A percentile compares a stretch with the other conserved stretches of the same genome.
Conservation (phyloP, 2,797 vertebrate species). For the Parambassis ranga region DNA sequence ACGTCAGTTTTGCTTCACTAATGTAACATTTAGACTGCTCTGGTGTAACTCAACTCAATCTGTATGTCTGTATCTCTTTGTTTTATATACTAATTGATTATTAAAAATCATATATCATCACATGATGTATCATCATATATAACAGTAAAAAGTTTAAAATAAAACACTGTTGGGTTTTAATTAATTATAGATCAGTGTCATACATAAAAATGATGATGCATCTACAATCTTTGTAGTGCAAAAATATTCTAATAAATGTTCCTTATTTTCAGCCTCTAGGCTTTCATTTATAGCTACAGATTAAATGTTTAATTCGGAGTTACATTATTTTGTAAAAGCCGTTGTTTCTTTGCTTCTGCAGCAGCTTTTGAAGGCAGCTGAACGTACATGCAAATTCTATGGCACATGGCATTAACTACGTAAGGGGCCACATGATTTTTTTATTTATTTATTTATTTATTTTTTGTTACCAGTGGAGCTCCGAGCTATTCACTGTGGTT, state of each 20-base stretch:
- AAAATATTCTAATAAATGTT: no score
- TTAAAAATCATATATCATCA: no score
- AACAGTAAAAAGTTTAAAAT: background rate
- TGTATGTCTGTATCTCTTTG: background rate
- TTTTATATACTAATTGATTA: no score
- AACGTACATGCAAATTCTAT: no score
- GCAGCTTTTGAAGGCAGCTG: no score
- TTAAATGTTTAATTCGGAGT: background rate
- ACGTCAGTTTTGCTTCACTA: background rate
- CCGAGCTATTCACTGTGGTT: no score
- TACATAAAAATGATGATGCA: background rate
- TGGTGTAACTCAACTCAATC: background rate
- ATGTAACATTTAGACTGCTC: background rate
- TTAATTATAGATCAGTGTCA: background rate
- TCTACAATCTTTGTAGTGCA: background rate
- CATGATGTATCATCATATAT: no score
- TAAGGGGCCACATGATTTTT: no score
- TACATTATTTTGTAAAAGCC: conserved; percentile 20
- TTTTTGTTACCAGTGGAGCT: no score
- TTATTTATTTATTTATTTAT: no score
- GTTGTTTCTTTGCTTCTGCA: background rate
- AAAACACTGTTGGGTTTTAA: background rate
- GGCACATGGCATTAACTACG: no score
- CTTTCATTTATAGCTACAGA: conserved; percentile 30
- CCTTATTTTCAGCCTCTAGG: no score